Percentiles rank a stretch among this genome's conserved stretches.
Conservation (phyloP, 92 coral and sea anemone species). For the Epizoanthus ramosus region DNA sequence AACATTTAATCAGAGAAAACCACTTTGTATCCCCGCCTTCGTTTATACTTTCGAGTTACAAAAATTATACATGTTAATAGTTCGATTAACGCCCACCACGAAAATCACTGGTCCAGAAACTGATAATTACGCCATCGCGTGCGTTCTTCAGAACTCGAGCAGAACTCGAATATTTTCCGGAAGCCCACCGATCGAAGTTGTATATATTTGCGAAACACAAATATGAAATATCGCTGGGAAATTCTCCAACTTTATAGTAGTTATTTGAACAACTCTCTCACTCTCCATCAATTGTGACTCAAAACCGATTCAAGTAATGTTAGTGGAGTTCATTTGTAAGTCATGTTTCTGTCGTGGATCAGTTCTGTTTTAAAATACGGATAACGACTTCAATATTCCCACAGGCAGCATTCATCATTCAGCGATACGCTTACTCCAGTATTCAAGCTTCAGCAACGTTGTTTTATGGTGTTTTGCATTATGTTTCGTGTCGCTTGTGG, state of each 20-base stretch:
- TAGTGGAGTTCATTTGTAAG: background rate
- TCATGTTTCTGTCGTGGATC: background rate
- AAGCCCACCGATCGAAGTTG: slow-evolving; percentile 24
- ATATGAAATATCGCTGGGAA: slow-evolving; percentile 14
- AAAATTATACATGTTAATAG: background rate
- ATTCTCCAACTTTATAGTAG: slow-evolving; percentile 10
- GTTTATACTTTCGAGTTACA: background rate
- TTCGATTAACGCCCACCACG: slow-evolving; percentile 8
- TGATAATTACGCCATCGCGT: slow-evolving; percentile 29
- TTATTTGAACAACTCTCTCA: slow-evolving; percentile 2
- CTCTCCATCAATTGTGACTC: background rate
- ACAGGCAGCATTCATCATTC: too few species aligned
- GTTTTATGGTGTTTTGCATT: too few species aligned
- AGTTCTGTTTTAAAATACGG: background rate
- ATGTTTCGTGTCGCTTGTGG: too few species aligned
- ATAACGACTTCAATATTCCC: too few species aligned
- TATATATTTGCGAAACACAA: slow-evolving; percentile 43
- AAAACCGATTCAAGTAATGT: background rate
- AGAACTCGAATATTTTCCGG: slow-evolving; percentile 32
- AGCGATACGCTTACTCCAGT: too few species aligned
- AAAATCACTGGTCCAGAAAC: background rate
- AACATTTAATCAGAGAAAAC: background rate
- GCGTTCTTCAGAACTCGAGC: slow-evolving; percentile 11
- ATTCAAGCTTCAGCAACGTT: too few species aligned
- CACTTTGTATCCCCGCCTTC: slow-evolving; percentile 11